Base-by-base conservation (phyloP, 1,140 invertebrate species). In the Ladona fulva region DNA sequence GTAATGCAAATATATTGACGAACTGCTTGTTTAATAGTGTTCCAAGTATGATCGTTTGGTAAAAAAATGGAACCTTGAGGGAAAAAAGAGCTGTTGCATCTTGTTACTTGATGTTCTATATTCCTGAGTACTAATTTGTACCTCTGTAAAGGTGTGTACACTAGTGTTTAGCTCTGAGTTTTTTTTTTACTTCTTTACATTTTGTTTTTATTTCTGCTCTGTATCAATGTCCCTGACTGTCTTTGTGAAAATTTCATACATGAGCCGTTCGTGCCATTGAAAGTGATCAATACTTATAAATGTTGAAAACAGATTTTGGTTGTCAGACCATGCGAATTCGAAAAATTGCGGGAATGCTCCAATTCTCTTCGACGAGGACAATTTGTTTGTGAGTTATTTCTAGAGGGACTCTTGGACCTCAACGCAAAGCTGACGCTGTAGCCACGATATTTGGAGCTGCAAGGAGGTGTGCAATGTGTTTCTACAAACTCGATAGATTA, bases 41-140 rank as follows among this genome's bases (percentile, higher is more conserved):
- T 66, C 52, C 52, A 66, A 22, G 52, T 19, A 66, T 66, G 52
- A 22, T 22, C 52, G n/a, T 22, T 66, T 66, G 52, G 12, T 66
- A 16, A 16, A 66, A n/a, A n/a, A n/a, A n/a, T 3, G 52, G n/a
- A 66, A 16, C 52, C 14, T 66, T 66, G 52, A 66, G n/a, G n/a
- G 52, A 66, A 66, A 19, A 66, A 19, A 22, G 52, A 66, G 52
- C 52, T 66, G 52, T 66, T 66, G 52, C 52, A 66, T 66, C 52
- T 8, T 66, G 52, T 66, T 66, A 66, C 3, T 66, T 66, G 52
- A 22, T 66, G 52, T 66, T 66, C 52, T 66, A 66, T 66, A 66
- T 66, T 66, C 52, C 52, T 66, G n/a, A 66, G 52, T 66, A 66
- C 52, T 66, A 66, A 66, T 66, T 66, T 66, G n/a, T 22, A 66